Evolutionary conservation across 1,140 invertebrate genomes (phyloP).

Genomic region (Drosophila ogumai): DNA sequence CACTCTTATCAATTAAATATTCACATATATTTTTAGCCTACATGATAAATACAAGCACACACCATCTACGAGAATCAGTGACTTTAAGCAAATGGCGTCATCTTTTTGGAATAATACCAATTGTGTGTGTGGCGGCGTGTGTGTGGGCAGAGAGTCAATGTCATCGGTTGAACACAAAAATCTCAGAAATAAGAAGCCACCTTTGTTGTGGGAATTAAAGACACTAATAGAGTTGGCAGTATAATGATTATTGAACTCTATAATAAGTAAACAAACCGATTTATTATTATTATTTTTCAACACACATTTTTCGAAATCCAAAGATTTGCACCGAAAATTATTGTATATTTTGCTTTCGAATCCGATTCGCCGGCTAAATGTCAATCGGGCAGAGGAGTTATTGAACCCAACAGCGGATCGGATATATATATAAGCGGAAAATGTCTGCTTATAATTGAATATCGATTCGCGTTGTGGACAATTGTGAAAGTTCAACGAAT

Average conservation of each 20-base stretch:
- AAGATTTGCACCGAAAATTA: constrained; percentile 19
- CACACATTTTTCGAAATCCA: constrained; percentile 10
- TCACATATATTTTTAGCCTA: constrained; percentile 23
- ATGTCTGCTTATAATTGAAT: constrained; percentile 64
- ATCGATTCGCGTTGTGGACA: constrained; percentile 46
- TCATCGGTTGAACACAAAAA: constrained; percentile 17
- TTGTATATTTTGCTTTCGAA: constrained; percentile 63
- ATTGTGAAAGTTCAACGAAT: constrained; percentile 80
- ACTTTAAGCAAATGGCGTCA: constrained; percentile 37
- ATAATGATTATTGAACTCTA: constrained; percentile 20
- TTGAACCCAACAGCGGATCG: constrained; percentile 48
- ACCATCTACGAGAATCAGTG: constrained; percentile 29
- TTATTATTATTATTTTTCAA: constrained; percentile 22
- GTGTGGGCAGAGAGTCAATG: constrained; percentile 33
- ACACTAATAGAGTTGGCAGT: constrained; percentile 22
- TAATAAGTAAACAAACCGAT: constrained; percentile 18
- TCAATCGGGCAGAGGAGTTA: constrained; percentile 41
- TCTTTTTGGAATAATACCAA: constrained; percentile 28
- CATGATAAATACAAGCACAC: neutral
- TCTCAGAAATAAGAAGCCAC: constrained; percentile 13
- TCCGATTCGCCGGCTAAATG: constrained; percentile 43
- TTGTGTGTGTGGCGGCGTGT: neutral
- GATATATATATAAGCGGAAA: constrained; percentile 48
- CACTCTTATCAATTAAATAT: constrained; percentile 24
- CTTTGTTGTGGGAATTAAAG: constrained; percentile 36